phyloP scores from a whole-genome alignment of 2,797 vertebrate species.

The Halcyon leucocephala region DNA sequence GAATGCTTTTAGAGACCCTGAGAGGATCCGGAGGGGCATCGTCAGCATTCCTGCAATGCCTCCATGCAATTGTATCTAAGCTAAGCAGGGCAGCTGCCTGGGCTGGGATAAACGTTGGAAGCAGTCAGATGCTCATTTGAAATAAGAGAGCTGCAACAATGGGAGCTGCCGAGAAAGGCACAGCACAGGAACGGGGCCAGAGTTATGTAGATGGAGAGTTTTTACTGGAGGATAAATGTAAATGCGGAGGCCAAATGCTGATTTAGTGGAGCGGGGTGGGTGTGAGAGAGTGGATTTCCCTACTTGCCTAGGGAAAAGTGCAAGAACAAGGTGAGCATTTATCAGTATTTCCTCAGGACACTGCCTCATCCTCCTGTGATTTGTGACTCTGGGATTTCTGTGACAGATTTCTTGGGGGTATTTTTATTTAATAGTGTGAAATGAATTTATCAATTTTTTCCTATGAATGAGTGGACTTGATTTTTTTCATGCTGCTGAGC shows the following conservation, averaged over 20 bases:
- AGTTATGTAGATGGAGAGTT: neutral
- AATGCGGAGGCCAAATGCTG: neutral
- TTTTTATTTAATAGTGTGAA: neutral
- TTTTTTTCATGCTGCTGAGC: neutral
- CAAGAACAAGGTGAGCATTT: neutral
- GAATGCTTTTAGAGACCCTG: neutral
- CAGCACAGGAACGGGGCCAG: neutral
- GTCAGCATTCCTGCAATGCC: neutral
- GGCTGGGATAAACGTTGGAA: neutral
- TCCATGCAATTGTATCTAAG: neutral
- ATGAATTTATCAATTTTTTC: neutral
- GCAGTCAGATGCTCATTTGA: neutral
- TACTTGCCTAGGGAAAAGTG: neutral
- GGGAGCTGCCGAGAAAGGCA: neutral
- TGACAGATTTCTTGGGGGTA: neutral
- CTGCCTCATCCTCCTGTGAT: neutral
- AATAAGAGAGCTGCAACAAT: constrained; percentile 25
- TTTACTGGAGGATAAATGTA: neutral
- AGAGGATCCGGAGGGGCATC: neutral
- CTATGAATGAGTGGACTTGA: neutral
- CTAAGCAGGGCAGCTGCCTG: neutral
- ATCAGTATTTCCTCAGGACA: neutral
- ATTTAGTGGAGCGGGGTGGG: neutral
- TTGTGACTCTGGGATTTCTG: neutral
- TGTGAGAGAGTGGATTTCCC: neutral